Evolutionary conservation across 2,113 vertebrate species (phyloP), one percentile per base, ranked within the genome.

Genomic region (Pyxicephalus adspersus): DNA sequence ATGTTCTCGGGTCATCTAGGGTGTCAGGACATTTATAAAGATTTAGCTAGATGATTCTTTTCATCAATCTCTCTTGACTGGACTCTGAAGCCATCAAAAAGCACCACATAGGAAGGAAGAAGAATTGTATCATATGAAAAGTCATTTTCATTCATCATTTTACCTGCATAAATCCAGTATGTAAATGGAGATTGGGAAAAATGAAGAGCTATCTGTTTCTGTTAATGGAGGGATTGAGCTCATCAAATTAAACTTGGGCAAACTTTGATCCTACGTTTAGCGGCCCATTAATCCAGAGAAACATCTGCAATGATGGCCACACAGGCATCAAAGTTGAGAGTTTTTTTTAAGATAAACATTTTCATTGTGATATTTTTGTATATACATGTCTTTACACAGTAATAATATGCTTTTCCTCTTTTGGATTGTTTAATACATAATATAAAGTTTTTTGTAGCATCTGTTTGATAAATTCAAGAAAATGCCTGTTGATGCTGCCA

Each of bases 11-110:
- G 91, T 91, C 90, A 84, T 85, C 86, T 82, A 88, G 51, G 89
- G 88, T 88, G 89, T 90, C 91, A 86, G 80, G 81, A 90, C 87
- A 92, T 91, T 92, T 92, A 89, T 90, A 92, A 88, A 91, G 73
- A 82, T 87, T 89, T 73, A 84, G 85, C 79, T 88, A 77, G 65
- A 84, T 88, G 80, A 65, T 84, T 83, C 22, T 84, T 83, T 87
- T 78, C 81, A 85, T 89, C 89, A 76, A 87, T 92, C 86, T 93
- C 63, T 45, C 61, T 67, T 85, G 76, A 23, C 57, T 72, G 81
- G 63, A n/a, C 61, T 80, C 23, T 25, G 28, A 31, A 13, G 28
- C 5, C 51, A 73, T 73, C 51, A 9, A 31, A 26, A 22, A 25
- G 15, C 54, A 19, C 50, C 67, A 52, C 13, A 23, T 26, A 28